Evolutionary conservation across 2,113 vertebrate genomes (phyloP).

Genomic region (Dipodomys ordii): DNA sequence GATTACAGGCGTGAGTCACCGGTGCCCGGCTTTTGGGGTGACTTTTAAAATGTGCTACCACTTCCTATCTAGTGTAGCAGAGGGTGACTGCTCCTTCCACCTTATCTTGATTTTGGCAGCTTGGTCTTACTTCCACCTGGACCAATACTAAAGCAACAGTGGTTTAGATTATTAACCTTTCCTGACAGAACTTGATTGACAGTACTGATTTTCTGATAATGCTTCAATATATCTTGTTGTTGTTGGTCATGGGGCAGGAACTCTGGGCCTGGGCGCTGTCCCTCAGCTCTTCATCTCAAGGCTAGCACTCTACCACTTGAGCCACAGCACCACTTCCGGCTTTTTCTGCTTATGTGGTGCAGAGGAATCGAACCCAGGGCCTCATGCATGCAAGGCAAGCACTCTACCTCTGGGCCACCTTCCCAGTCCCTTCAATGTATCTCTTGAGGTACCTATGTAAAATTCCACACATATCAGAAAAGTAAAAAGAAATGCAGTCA

Average conservation of each 20-base stretch:
- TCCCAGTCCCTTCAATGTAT: not conserved
- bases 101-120: conserved; percentile 18
- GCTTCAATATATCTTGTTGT: not conserved
- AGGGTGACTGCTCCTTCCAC: not conserved
- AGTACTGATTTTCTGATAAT: conserved; percentile 43
- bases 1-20: no score
- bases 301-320: no score
- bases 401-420: no score
- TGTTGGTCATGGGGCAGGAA: no score
- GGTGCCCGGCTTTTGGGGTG: no score
- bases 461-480: conserved; percentile 40
- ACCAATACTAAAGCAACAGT: not conserved
- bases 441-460: not conserved
- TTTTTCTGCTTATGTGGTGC: no score
- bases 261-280: no score
- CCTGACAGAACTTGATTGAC: conserved; percentile 50
- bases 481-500: conserved; percentile 18
- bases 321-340: no score
- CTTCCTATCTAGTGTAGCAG: not conserved
- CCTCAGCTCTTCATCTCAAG: no score
- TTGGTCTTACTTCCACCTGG: not conserved
- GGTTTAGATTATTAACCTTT: conserved; percentile 35
- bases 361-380: no score
- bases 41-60: conserved; percentile 28
- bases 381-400: no score